These are phyloP conservation scores for Hemiprocne comata DNA, from an alignment of 2,113 vertebrate species.

Conservation along the genomic window DNA sequence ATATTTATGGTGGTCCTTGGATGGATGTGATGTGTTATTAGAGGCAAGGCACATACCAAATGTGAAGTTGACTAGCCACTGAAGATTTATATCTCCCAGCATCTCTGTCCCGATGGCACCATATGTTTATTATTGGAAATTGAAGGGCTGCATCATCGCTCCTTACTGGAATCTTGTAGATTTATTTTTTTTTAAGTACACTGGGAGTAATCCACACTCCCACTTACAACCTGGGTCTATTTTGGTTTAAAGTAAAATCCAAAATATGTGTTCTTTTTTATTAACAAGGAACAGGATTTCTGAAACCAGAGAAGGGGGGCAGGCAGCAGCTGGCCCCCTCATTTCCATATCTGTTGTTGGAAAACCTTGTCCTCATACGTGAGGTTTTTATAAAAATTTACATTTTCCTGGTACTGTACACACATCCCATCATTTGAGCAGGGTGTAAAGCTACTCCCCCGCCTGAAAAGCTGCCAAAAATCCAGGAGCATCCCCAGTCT, in stretches of 20 bases:
- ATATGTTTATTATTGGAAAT: slow-evolving; percentile 50
- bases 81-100: slow-evolving; percentile 15
- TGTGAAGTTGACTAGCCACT: background rate
- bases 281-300: background rate
- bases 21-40: background rate
- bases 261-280: background rate
- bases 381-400: background rate
- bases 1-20: slow-evolving; percentile 41
- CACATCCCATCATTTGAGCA: fast-evolving
- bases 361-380: background rate
- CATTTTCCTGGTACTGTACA: background rate
- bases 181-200: slow-evolving; percentile 9
- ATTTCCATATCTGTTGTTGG: background rate
- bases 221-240: slow-evolving; percentile 24
- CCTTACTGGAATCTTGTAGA: slow-evolving; percentile 20
- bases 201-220: background rate
- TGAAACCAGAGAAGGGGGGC: background rate
- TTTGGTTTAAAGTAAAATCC: slow-evolving; percentile 9
- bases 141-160: background rate
- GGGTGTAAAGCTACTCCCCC: background rate
- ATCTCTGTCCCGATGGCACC: background rate
- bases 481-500: background rate
- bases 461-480: slow-evolving; percentile 19
- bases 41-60: slow-evolving; percentile 29
- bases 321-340: background rate